Evolutionary conservation across 1,140 invertebrate genomes (phyloP), one percentile per base, ranked within the genome.

Genomic region (Papilio polyxenes): DNA sequence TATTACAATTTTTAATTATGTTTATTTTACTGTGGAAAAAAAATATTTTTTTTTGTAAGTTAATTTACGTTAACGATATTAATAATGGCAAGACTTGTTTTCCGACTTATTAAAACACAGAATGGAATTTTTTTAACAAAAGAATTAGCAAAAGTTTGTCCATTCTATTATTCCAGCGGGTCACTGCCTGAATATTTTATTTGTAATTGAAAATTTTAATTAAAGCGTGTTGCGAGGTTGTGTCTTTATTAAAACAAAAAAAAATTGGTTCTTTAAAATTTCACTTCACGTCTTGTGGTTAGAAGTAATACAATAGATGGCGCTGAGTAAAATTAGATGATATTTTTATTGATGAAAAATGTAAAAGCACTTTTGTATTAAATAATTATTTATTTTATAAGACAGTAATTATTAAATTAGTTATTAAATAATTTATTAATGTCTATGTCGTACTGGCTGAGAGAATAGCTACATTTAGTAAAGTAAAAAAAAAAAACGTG

Each of bases 141-240:
- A 49, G 17, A n/a, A 75, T 17, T 75, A n/a, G 5, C 15, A n/a
- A 49, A 49, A 75, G 48, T 44, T 75, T 15, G 40, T 20, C 40
- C 48, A 17, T 20, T 49, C 17, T 75, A 8, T 75, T 75, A 44
- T 75, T 75, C n/a, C 74, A 75, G 20, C 9, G 6, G 49, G 75
- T 77, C 49, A 77, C 75, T 72, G 48, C 48, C 40, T 75, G 74
- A 77, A 77, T 77, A 77, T 77, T 56, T 77, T 51, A 53, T 31
- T 51, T 51, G 23, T 77, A 77, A 77, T 77, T 77, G 48, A 23
- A 77, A 77, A 56, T 31, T 31, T 56, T 77, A 77, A 77, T 77
- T 77, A 77, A 77, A 77, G 6, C n/a, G 44, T 49, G 13, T 23
- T 15, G 31, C 65, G 1, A n/a, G 53, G 49, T 51, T 53, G 13